Percentiles rank a stretch among this genome's conserved stretches.
phyloP scores from a whole-genome alignment of 2,888 invertebrate genomes.

The Polietes domitor region DNA sequence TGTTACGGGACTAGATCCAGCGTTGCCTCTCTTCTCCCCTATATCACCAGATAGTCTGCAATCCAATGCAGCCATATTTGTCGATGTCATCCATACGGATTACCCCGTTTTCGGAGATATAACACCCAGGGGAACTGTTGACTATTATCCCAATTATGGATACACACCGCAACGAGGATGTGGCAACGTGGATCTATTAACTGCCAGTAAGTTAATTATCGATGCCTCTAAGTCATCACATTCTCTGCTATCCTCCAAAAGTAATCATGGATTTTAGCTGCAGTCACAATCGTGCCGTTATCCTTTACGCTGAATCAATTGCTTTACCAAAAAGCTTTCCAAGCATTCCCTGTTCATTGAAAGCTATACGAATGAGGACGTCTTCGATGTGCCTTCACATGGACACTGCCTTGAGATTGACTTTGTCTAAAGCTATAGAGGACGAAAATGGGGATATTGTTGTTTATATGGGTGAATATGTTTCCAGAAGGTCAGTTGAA shows the following conservation, averaged over 20 bases:
- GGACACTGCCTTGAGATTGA: not conserved
- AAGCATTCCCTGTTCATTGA: slow-evolving; percentile 73
- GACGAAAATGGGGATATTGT: slow-evolving; percentile 47
- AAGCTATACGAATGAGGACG: slow-evolving; percentile 68
- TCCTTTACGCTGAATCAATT: slow-evolving; percentile 79
- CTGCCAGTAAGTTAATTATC: slow-evolving; percentile 74
- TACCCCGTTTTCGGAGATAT: slow-evolving; percentile 77
- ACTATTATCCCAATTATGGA: slow-evolving; percentile 80
- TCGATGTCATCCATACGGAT: slow-evolving; percentile 80
- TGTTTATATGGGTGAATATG: slow-evolving; percentile 78
- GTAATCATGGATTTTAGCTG: slow-evolving; percentile 69
- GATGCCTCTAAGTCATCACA: slow-evolving; percentile 73
- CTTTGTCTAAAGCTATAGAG: slow-evolving; percentile 46
- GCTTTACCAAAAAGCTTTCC: slow-evolving; percentile 76
- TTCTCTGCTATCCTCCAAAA: not conserved
- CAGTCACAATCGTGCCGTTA: slow-evolving; percentile 79
- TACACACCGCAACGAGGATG: slow-evolving; percentile 78
- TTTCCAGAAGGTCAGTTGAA: slow-evolving; percentile 74
- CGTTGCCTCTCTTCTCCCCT: slow-evolving; percentile 77
- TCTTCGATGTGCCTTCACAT: slow-evolving; percentile 56
- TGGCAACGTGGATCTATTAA: slow-evolving; percentile 74
- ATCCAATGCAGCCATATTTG: slow-evolving; percentile 75
- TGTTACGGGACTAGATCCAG: slow-evolving; percentile 79
- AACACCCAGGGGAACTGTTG: slow-evolving; percentile 76
- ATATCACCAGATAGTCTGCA: slow-evolving; percentile 74